These are phyloP conservation scores for Cosmorhoe ocellata DNA, from an alignment of 2,888 invertebrate genomes.

Conservation along the genomic window DNA sequence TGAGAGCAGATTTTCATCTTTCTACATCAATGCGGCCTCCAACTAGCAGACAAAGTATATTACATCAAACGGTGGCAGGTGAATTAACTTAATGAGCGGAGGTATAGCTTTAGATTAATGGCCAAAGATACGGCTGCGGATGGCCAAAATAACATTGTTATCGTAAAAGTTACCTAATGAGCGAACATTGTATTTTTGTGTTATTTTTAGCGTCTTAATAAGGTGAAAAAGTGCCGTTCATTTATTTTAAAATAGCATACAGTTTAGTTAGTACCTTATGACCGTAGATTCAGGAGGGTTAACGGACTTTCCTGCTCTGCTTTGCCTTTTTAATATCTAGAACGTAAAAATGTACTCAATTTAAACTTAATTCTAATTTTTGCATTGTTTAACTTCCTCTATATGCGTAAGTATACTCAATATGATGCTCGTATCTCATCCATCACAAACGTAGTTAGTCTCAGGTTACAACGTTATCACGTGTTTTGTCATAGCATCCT, in stretches of 20 bases:
- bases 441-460: conserved; percentile 13
- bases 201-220: conserved; percentile 25
- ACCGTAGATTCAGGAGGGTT: background rate
- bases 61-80: conserved; percentile 61
- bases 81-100: conserved; percentile 57
- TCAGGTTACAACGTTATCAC: conserved; percentile 10
- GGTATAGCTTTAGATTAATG: conserved; percentile 61
- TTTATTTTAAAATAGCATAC: background rate
- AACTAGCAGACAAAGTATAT: conserved; percentile 52
- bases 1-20: conserved; percentile 3
- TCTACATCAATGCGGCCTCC: conserved; percentile 38
- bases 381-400: conserved; percentile 8
- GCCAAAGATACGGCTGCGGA: conserved; percentile 51
- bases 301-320: background rate
- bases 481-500: conserved; percentile 16
- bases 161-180: conserved; percentile 34
- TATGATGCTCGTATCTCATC: no score
- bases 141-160: conserved; percentile 46
- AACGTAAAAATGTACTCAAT: conserved; percentile 3
- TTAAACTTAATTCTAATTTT: no score
- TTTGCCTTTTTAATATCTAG: no score
- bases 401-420: conserved; percentile 11
- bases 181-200: conserved; percentile 27
- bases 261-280: background rate
- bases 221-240: background rate